These are phyloP conservation scores for Apodemus agrarius DNA, from an alignment of 2,797 vertebrate species.

Conservation along the genomic window DNA sequence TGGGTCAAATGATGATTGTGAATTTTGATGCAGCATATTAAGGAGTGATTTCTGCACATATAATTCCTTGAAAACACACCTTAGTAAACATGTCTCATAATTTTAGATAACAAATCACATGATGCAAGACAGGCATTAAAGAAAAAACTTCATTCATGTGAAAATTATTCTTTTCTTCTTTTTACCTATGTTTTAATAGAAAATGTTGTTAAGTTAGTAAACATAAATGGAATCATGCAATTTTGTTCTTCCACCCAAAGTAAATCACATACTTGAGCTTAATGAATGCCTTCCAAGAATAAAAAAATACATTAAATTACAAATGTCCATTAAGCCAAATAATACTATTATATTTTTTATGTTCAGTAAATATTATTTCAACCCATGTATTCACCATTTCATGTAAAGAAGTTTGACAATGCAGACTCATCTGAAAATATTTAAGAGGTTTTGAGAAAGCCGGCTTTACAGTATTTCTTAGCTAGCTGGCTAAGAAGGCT, in stretches of 20 bases:
- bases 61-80: not conserved
- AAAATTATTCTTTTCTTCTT: not conserved
- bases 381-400: not conserved
- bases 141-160: not conserved
- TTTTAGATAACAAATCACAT: not conserved
- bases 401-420: not conserved
- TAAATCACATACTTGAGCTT: not conserved
- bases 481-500: not conserved
- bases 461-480: not conserved
- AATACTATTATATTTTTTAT: not conserved
- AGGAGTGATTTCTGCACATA: not conserved
- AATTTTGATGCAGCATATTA: constrained; percentile 39
- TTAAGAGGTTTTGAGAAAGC: not conserved
- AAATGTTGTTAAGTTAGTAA: not conserved
- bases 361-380: not conserved
- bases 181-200: not conserved
- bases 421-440: not conserved
- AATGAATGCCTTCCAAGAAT: not conserved
- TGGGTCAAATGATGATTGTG: not conserved
- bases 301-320: not conserved
- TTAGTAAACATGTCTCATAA: not conserved
- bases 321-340: not conserved
- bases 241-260: not conserved
- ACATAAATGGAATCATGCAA: not conserved
- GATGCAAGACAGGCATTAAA: not conserved